phyloP scores from a whole-genome alignment of 30 jellyfish, hydroid and myxozoan species.

The Hydractinia symbiolongicarpus region DNA sequence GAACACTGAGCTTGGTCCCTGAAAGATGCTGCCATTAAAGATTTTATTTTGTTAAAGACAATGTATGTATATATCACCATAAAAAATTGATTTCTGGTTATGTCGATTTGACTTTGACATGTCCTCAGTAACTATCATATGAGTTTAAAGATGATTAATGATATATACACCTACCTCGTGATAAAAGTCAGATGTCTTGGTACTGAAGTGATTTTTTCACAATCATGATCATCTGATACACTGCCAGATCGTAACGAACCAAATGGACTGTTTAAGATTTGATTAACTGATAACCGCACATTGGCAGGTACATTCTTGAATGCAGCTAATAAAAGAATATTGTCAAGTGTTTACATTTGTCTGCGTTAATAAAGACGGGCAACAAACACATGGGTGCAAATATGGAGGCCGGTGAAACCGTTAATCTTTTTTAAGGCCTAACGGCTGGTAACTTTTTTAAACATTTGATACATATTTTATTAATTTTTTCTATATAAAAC shows the following conservation, averaged over 20 bases:
- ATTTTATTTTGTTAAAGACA: background rate
- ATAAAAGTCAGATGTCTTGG: background rate
- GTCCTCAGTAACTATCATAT: no score
- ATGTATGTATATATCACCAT: no score
- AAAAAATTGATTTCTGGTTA: no score
- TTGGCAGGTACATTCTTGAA: background rate
- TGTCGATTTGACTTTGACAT: no score
- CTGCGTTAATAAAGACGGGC: no score
- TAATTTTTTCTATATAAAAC: no score
- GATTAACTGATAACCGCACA: background rate
- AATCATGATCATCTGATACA: background rate
- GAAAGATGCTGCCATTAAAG: background rate
- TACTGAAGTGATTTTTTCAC: background rate
- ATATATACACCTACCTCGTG: background rate
- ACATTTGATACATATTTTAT: no score
- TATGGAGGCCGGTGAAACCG: no score
- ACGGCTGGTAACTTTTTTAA: no score
- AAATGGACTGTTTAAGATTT: constrained; percentile 7
- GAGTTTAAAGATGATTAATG: background rate
- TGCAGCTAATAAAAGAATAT: background rate
- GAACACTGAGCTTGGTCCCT: background rate
- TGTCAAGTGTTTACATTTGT: no score
- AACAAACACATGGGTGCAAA: no score
- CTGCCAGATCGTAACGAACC: background rate
- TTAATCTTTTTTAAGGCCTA: no score